These are phyloP conservation scores for Hapalemur alaotrensis DNA, from an alignment of 2,797 vertebrate species.

Conservation along the genomic window DNA sequence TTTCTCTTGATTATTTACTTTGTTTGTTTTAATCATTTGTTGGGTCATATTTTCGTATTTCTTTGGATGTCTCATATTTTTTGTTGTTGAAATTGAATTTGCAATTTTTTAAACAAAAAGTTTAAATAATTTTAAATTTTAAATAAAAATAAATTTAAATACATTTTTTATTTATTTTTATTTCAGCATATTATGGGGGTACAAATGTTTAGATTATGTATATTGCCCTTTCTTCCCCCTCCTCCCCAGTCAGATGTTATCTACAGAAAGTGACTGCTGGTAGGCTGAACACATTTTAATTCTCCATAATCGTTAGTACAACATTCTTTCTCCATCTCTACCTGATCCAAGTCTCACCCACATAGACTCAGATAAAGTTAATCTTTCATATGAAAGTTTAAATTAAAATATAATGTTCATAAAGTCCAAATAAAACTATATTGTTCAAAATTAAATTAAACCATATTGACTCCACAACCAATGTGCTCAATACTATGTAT, in stretches of 20 bases:
- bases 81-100: background rate
- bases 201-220: no score
- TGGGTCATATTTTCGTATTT: background rate
- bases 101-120: background rate
- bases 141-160: no score
- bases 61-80: background rate
- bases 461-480: background rate
- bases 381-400: background rate
- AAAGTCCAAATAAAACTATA: background rate
- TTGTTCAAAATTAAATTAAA: conserved; percentile 14
- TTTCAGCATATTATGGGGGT: no score
- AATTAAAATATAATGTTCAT: background rate
- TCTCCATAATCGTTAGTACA: background rate
- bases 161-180: no score
- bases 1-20: background rate
- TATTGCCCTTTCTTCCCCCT: no score
- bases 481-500: background rate
- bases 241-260: background rate
- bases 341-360: background rate
- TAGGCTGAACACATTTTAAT: background rate
- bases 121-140: background rate
- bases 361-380: background rate
- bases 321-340: background rate
- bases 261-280: background rate
- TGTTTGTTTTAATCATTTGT: background rate